Conservation (phyloP, 2,888 invertebrate species). For the Plagiodera versicolora region DNA sequence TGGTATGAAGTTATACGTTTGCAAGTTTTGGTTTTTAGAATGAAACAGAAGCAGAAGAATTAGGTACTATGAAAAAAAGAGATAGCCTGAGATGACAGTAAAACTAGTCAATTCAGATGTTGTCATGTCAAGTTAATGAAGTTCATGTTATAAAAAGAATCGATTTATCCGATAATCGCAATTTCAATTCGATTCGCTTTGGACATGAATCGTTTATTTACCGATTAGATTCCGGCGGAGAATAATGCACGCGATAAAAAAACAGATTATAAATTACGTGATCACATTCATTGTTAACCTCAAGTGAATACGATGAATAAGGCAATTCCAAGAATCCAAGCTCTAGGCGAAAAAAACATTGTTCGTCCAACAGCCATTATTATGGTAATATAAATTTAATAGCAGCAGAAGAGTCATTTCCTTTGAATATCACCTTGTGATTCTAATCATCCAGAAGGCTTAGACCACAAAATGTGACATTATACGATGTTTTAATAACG, state of each 20-base stretch:
- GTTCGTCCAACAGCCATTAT: slow-evolving; percentile 8
- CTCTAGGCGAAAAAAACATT: slow-evolving; percentile 10
- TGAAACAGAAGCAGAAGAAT: too few species aligned
- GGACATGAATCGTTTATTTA: background rate
- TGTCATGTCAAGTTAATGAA: too few species aligned
- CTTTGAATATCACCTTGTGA: background rate
- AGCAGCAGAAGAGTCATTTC: too few species aligned
- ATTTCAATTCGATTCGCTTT: background rate
- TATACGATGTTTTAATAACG: background rate
- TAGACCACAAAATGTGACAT: background rate
- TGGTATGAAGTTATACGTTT: too few species aligned
- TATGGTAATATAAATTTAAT: slow-evolving; percentile 3
- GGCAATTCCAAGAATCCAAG: slow-evolving; percentile 3
- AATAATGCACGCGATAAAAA: slow-evolving; percentile 6
- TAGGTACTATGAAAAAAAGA: too few species aligned
- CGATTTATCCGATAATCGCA: background rate
- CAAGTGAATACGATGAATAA: slow-evolving; percentile 9
- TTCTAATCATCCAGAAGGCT: background rate
- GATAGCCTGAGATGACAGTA: too few species aligned
- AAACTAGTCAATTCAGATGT: too few species aligned
- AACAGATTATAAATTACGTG: slow-evolving; percentile 12
- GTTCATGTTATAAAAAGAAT: too few species aligned
- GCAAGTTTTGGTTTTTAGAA: too few species aligned
- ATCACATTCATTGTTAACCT: slow-evolving; percentile 4
- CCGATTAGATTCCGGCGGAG: background rate